Base-by-base conservation (phyloP, 2,888 invertebrate species). In the Folsomia candida region DNA sequence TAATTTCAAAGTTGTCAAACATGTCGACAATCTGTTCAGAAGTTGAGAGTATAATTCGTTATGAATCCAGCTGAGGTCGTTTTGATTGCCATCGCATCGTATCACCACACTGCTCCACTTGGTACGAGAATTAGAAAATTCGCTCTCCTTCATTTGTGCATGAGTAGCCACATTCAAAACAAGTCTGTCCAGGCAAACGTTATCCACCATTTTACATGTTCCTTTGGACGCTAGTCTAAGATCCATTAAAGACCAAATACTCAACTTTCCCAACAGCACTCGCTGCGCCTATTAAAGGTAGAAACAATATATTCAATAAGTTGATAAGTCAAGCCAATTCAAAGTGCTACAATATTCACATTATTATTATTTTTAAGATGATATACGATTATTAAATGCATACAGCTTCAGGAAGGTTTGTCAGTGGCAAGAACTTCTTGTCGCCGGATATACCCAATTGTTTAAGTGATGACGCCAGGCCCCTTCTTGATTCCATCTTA, bases 211-310 rank as follows among this genome's bases (percentile, higher is more conserved):
- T 22, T 37, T 51, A 24, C 51, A 20, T 6, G 63, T 64, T 2
- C 14, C 20, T 64, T 64, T 64, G 22, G 47, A 47, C 2, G 37
- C 51, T 25, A 64, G 51, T 22, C 63, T n/a, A n/a, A 64, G 22
- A 51, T 64, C 51, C 63, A 64, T 64, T 14, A 64, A 22, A 14
- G 18, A 28, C 63, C 63, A 64, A n/a, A 51, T 2, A 29, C 51
- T 51, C 18, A 64, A 37, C 20, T 47, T 51, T 9, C n/a, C 37
- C 20, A 64, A 22, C 2, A 47, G 20, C 37, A 2, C 4, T 18
- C 28, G 26, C 20, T 6, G 62, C 14, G 18, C 62, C 62, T 62
- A 37, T 37, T 14, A 37, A 37, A 37, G 4, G 4, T 37, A 37
- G n/a, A n/a, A n/a, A n/a, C n/a, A n/a, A n/a, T n/a, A n/a, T n/a